Conservation (phyloP, 1,140 invertebrate species). For the Temnothorax curvispinosus region DNA sequence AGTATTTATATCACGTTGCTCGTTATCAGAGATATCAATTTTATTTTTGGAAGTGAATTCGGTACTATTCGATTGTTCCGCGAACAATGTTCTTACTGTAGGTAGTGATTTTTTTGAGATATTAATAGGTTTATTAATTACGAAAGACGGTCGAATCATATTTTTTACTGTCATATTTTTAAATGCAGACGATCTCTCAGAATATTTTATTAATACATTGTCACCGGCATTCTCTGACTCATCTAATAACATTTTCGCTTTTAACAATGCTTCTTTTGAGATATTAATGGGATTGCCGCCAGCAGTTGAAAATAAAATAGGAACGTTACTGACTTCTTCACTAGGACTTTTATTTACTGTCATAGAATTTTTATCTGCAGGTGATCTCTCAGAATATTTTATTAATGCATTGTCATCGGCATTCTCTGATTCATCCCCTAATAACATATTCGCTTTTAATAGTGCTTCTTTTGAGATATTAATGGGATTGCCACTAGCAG, state of each 20-base stretch:
- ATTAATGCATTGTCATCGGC: neutral
- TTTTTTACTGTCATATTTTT: neutral
- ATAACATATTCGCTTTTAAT: constrained; percentile 56
- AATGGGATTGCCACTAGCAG: constrained; percentile 76
- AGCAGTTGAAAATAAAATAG: constrained; percentile 72
- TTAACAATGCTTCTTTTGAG: constrained; percentile 58
- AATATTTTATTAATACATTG: neutral
- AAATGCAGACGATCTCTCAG: neutral
- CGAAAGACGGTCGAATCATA: constrained; percentile 26
- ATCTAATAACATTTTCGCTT: constrained; percentile 57
- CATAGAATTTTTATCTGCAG: neutral
- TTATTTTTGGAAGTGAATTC: neutral
- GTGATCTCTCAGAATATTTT: neutral
- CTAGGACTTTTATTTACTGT: neutral
- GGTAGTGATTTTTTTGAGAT: constrained; percentile 52
- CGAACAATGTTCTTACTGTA: constrained; percentile 55
- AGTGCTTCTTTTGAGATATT: constrained; percentile 59
- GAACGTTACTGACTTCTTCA: neutral
- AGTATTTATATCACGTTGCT: neutral
- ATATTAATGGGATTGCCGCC: constrained; percentile 71
- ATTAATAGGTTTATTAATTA: constrained; percentile 70
- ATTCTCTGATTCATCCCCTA: constrained; percentile 18
- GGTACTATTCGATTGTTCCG: constrained; percentile 9
- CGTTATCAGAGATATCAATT: neutral
- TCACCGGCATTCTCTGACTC: neutral